Conservation (phyloP, 2,888 invertebrate genomes). For the Leptogaster cylindrica region DNA sequence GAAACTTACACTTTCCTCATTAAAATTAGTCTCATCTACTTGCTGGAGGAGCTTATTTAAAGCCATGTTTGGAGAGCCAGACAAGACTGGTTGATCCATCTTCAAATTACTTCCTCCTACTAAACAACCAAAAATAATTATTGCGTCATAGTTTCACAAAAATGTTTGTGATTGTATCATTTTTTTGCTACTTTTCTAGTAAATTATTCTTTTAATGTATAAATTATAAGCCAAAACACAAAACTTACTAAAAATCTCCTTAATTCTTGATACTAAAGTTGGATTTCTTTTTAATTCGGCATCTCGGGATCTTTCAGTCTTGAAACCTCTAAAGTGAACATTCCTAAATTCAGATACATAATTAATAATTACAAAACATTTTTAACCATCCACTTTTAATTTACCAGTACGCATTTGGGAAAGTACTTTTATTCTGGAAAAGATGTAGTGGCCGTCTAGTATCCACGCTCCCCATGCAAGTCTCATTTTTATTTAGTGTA, state of each 20-base stretch:
- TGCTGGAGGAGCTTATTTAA: slow-evolving; percentile 44
- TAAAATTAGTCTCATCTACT: slow-evolving; percentile 40
- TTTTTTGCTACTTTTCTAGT: too few species aligned
- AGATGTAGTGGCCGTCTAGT: background rate
- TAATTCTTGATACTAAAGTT: slow-evolving; percentile 70
- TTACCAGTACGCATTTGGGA: too few species aligned
- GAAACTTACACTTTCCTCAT: slow-evolving; percentile 41
- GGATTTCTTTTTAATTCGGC: slow-evolving; percentile 77
- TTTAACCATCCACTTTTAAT: too few species aligned
- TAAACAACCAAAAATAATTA: background rate
- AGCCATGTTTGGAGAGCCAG: slow-evolving; percentile 29
- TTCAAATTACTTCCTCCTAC: slow-evolving; percentile 36
- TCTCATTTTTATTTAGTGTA: slow-evolving; percentile 40
- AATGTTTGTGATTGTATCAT: too few species aligned
- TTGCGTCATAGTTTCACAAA: background rate
- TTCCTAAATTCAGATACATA: background rate
- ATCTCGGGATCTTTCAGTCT: slow-evolving; percentile 76
- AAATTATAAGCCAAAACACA: background rate
- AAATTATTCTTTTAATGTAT: too few species aligned
- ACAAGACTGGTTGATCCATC: background rate
- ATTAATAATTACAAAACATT: too few species aligned
- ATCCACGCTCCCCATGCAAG: too few species aligned
- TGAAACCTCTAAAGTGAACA: slow-evolving; percentile 75
- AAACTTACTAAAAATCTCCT: slow-evolving; percentile 63
- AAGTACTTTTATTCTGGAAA: background rate